Conservation (phyloP, 2,797 vertebrate genomes). For the Thunnus albacares region DNA sequence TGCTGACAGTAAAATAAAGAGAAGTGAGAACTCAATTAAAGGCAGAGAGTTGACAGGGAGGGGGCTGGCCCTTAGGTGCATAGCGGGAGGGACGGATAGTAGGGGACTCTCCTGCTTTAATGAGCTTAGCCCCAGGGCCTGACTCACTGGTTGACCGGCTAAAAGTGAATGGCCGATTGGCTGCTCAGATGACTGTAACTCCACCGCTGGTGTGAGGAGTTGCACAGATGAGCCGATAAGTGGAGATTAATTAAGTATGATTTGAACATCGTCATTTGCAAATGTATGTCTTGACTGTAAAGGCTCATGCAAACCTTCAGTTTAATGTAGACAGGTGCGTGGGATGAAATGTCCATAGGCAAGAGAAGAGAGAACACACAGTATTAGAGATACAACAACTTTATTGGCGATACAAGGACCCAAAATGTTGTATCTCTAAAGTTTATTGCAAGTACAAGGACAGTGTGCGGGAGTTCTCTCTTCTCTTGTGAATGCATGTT, state of each 20-base stretch:
- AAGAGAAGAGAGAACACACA: too few species aligned
- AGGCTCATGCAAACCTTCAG: too few species aligned
- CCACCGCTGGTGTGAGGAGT: conserved; percentile 13
- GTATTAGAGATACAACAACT: too few species aligned
- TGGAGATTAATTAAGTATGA: conserved; percentile 55
- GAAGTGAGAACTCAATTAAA: conserved; percentile 91
- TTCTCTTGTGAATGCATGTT: too few species aligned
- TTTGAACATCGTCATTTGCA: conserved; percentile 31
- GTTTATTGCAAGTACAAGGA: too few species aligned
- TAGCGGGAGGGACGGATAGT: conserved; percentile 88
- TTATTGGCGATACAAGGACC: too few species aligned
- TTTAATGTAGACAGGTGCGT: too few species aligned
- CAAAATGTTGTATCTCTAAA: too few species aligned
- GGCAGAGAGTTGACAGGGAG: conserved; percentile 89
- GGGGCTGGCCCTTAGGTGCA: conserved; percentile 89
- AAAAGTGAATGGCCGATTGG: conserved; percentile 66
- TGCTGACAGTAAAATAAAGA: conserved; percentile 92
- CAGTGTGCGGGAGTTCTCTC: too few species aligned
- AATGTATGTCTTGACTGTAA: conserved; percentile 6
- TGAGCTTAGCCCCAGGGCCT: conserved; percentile 82
- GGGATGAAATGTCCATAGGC: too few species aligned
- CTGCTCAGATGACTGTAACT: conserved; percentile 57
- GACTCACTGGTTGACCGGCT: conserved; percentile 71
- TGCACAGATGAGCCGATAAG: conserved; percentile 50
- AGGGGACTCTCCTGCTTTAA: conserved; percentile 87